Evolutionary conservation across 2,797 vertebrate species (phyloP).

Genomic region (Oryzias dopingdopingensis): DNA sequence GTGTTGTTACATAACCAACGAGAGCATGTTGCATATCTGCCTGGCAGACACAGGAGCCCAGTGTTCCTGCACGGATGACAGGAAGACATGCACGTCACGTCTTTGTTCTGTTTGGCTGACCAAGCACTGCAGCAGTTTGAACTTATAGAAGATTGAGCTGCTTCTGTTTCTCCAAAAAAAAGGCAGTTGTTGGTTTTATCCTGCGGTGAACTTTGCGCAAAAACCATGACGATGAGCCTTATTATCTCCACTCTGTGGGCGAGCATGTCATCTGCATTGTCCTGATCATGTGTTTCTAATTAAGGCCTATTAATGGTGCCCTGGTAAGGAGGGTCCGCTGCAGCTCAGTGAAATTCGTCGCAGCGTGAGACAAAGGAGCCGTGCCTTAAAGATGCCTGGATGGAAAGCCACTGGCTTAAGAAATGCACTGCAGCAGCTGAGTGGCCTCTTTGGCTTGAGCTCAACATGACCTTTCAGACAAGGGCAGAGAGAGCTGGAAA

Average conservation of each 20-base stretch:
- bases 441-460: slow-evolving; percentile 51
- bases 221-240: slow-evolving; percentile 13
- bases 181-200: too few relatives aligned
- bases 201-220: too few relatives aligned
- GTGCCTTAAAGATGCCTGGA: slow-evolving; percentile 68
- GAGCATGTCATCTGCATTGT: slow-evolving; percentile 37
- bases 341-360: slow-evolving; percentile 43
- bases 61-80: slow-evolving; percentile 18
- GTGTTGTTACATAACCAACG: slow-evolving; percentile 27
- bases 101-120: too few relatives aligned
- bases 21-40: slow-evolving; percentile 30
- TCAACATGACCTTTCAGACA: slow-evolving; percentile 33
- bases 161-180: too few relatives aligned
- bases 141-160: too few relatives aligned
- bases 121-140: too few relatives aligned
- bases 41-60: slow-evolving; percentile 3
- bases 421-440: slow-evolving; percentile 61
- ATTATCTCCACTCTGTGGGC: slow-evolving; percentile 41
- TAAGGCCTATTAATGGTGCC: slow-evolving; percentile 58
- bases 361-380: slow-evolving; percentile 52
- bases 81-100: background rate
- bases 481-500: slow-evolving; percentile 15
- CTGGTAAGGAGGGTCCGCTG: slow-evolving; percentile 30
- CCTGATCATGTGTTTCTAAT: slow-evolving; percentile 59
- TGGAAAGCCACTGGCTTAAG: slow-evolving; percentile 69